Evolutionary conservation across 2,797 vertebrate species (phyloP).

Genomic region (Triplophysa bombifrons): DNA sequence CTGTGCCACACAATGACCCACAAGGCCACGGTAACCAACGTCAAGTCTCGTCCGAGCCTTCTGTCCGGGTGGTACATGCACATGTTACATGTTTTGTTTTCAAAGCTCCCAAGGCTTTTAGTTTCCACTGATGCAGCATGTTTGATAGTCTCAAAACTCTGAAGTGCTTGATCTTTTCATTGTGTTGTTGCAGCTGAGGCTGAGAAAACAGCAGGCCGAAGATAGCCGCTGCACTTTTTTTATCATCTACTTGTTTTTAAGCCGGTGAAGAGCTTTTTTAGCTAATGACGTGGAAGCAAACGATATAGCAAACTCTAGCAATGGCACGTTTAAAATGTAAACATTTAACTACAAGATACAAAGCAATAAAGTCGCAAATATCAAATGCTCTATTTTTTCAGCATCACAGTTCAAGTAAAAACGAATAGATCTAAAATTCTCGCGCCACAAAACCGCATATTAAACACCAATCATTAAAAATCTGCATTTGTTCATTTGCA

Average conservation of each 20-base stretch:
- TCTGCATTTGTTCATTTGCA: too few relatives aligned
- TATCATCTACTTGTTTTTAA: background rate
- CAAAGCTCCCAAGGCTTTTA: background rate
- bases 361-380: background rate
- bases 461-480: too few relatives aligned
- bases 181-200: background rate
- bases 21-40: slow-evolving; percentile 23
- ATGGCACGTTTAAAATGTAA: too few relatives aligned
- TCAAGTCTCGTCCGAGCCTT: slow-evolving; percentile 24
- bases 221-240: background rate
- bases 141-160: slow-evolving; percentile 12
- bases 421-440: too few relatives aligned
- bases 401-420: too few relatives aligned
- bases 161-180: background rate
- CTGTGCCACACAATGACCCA: slow-evolving; percentile 39
- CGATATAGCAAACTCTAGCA: background rate
- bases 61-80: background rate
- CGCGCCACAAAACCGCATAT: too few relatives aligned
- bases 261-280: background rate
- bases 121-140: slow-evolving; percentile 38
- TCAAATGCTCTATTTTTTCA: too few relatives aligned
- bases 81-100: slow-evolving; percentile 12
- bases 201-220: background rate
- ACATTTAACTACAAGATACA: too few relatives aligned
- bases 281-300: slow-evolving; percentile 4